phyloP scores from a whole-genome alignment of 2,797 vertebrate species.

The Enteromius paludinosus region DNA sequence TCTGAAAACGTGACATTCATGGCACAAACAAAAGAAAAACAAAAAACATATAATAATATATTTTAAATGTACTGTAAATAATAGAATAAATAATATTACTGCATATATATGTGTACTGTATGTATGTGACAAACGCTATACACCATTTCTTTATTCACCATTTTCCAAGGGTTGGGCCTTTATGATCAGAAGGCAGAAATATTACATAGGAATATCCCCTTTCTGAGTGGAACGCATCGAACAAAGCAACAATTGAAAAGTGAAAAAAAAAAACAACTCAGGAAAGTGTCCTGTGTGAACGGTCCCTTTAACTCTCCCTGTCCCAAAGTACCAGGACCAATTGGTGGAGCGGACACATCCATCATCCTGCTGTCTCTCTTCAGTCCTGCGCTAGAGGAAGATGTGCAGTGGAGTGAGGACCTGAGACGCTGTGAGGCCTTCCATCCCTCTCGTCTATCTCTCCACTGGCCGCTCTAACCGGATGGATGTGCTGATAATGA shows the following conservation, averaged over 20 bases:
- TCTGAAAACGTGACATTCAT: slow-evolving; percentile 2
- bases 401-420: slow-evolving; percentile 66
- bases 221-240: background rate
- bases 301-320: background rate
- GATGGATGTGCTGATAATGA: slow-evolving; percentile 70
- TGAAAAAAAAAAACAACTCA: background rate
- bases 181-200: background rate
- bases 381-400: slow-evolving; percentile 39
- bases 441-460: slow-evolving; percentile 43
- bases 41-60: background rate
- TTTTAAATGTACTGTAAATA: background rate
- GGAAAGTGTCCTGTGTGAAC: slow-evolving; percentile 28
- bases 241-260: background rate
- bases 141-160: background rate
- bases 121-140: background rate
- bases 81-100: background rate
- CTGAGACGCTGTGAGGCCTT: slow-evolving; percentile 80
- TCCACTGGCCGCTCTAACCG: slow-evolving; percentile 70
- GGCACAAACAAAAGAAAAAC: background rate
- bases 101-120: background rate
- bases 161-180: background rate
- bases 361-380: slow-evolving; percentile 41
- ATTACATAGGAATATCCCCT: background rate
- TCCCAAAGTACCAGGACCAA: slow-evolving; percentile 39
- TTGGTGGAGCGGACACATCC: slow-evolving; percentile 17